Evolutionary conservation across 2,888 invertebrate species (phyloP), one percentile per base, ranked within the genome.

Genomic region (Ectemnius lituratus): DNA sequence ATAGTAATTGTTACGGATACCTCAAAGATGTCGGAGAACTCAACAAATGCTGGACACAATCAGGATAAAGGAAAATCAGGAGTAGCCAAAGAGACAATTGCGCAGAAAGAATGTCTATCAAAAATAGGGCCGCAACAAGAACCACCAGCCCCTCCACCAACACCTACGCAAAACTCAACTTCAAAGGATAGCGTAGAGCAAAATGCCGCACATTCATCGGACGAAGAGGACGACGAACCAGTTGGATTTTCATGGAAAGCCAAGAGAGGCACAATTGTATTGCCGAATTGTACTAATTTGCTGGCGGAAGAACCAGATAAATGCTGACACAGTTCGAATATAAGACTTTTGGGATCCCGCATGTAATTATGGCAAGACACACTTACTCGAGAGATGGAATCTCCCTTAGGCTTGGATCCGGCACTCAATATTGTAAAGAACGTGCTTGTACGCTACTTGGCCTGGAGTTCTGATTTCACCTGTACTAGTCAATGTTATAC

Each of bases 201-300:
- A 8, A 28, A 47, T n/a, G 58, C 28, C 4, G 62, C 61, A 11
- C 59, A 27, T 16, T 56, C 23, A 6, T 27, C 14, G n/a, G 63
- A 62, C 4, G 69, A 73, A 46, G 67, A 67, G 4, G 57, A 68
- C 6, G 28, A 47, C 4, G 66, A 67, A 18, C 64, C 59, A 13
- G 66, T 66, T 14, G 78, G 82, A 62, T 82, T 83, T 4, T 82
- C 83, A 28, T 91, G 91, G 91, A 87, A 91, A 66, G 90, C 91
- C 47, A 91, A 91, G 78, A 80, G 91, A 74, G 91, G 91, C 66
- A 91, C 66, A 4, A 69, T 78, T 13, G 47, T 60, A 14, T 69
- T 75, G 60, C 68, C 67, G 11, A 70, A 62, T 45, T 62, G 47
- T 4, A 74, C 59, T 47, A 62, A 73, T 28, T 64, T 63, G 52